These are phyloP conservation scores for Pomatostomus ruficeps DNA, from an alignment of 2,113 vertebrate genomes.

Conservation along the genomic window DNA sequence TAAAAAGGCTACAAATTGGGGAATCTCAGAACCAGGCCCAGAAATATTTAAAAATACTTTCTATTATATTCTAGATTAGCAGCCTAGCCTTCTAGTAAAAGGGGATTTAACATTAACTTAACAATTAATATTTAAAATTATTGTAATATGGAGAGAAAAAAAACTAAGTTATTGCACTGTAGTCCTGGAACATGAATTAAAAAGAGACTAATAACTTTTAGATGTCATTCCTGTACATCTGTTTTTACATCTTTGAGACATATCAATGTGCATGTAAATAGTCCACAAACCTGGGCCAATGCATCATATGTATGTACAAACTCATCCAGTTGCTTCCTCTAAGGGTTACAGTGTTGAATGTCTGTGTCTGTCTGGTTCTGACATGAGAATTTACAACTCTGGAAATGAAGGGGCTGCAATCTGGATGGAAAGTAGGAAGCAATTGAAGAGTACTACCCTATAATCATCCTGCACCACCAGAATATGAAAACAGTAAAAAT, in stretches of 20 bases:
- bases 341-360: background rate
- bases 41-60: background rate
- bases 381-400: background rate
- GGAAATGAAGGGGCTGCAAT: background rate
- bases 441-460: background rate
- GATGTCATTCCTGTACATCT: background rate
- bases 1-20: background rate
- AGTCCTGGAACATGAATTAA: background rate
- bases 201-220: background rate
- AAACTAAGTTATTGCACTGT: background rate
- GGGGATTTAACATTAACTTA: background rate
- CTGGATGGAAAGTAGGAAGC: background rate
- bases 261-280: background rate
- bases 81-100: background rate
- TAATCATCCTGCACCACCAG: background rate
- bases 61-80: background rate
- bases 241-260: background rate
- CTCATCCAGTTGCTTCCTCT: background rate
- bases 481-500: background rate
- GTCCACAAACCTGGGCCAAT: background rate
- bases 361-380: background rate
- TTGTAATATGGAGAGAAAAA: background rate
- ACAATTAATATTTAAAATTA: background rate
- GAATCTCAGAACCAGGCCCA: background rate
- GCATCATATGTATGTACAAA: background rate